Conservation (phyloP, 2,797 vertebrate genomes). For the Thamnophis elegans region DNA sequence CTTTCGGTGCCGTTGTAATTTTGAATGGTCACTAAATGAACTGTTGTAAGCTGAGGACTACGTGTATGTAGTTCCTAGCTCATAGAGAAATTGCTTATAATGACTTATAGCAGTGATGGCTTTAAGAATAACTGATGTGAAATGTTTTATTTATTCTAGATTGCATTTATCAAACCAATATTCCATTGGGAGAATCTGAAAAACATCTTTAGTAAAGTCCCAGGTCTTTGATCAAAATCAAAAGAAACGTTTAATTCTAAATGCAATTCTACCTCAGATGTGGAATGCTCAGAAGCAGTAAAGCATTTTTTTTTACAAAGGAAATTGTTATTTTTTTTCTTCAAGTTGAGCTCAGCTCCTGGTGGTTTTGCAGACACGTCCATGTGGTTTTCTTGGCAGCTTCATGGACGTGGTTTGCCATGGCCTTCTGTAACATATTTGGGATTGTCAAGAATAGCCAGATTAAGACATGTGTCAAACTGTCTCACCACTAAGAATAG, state of each 20-base stretch:
- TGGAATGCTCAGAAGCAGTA: neutral
- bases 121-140: constrained; percentile 4
- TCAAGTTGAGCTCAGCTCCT: neutral
- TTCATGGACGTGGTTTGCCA: neutral
- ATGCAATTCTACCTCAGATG: constrained; percentile 3
- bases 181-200: constrained; percentile 8
- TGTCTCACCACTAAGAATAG: neutral
- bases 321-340: neutral
- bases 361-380: neutral
- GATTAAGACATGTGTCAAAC: neutral
- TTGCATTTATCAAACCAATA: neutral
- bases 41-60: neutral
- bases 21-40: neutral
- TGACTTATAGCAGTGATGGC: neutral
- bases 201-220: constrained; percentile 1
- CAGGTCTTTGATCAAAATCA: neutral
- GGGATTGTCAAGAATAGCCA: neutral
- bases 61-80: neutral
- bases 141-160: neutral
- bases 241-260: neutral
- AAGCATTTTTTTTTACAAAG: neutral
- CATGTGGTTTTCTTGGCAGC: neutral
- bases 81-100: neutral
- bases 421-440: neutral
- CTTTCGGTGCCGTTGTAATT: neutral